Evolutionary conservation across 2,797 vertebrate species (phyloP).

Genomic region (Natrix natrix): DNA sequence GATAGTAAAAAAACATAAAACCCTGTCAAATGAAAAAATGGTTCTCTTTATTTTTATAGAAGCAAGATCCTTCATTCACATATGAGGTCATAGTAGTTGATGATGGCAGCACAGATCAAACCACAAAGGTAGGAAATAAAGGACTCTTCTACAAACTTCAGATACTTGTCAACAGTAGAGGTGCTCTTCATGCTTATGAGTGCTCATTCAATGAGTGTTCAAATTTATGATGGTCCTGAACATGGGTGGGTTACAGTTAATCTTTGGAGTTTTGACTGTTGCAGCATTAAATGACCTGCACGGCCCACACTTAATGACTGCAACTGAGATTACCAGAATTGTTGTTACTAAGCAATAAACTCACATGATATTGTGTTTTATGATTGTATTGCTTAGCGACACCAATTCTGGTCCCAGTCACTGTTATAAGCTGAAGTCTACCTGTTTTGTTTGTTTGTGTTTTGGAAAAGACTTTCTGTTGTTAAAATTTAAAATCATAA

Average conservation of each 20-base stretch:
- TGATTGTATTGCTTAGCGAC: not conserved
- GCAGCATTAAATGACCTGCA: not conserved
- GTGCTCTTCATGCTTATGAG: not conserved
- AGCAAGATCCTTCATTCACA: constrained; percentile 79
- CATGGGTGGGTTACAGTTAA: not conserved
- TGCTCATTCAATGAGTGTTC: not conserved
- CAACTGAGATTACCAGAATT: not conserved
- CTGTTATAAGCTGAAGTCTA: not conserved
- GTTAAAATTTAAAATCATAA: not conserved
- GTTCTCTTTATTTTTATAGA: constrained; percentile 74
- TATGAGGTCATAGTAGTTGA: constrained; percentile 95
- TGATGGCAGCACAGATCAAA: constrained; percentile 95
- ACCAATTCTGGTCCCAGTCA: not conserved
- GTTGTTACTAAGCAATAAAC: not conserved
- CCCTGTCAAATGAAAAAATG: not conserved
- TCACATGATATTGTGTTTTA: not conserved
- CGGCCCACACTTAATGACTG: not conserved
- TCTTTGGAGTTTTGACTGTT: not conserved
- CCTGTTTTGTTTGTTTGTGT: not conserved
- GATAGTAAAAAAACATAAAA: not conserved
- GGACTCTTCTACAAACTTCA: not conserved
- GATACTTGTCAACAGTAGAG: not conserved
- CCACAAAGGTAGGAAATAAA: constrained; percentile 79
- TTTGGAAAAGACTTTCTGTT: not conserved
- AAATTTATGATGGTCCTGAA: not conserved